Evolutionary conservation across 1,140 invertebrate genomes (phyloP), one percentile per base, ranked within the genome.

Genomic region (Brachionus koreanus): DNA sequence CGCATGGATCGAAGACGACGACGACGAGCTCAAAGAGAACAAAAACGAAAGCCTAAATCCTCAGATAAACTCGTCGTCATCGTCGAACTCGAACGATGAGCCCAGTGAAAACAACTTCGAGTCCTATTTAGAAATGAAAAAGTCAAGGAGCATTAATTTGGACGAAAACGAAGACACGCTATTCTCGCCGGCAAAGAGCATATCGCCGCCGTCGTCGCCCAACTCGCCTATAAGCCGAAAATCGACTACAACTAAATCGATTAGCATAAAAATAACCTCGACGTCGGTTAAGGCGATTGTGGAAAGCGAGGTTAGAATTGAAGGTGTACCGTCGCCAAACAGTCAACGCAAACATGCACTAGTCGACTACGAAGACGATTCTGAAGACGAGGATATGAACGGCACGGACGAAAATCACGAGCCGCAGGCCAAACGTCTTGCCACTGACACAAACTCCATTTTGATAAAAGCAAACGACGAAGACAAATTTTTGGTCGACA

Each of bases 1-100:
- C 93, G 90, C 91, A 91, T 87, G 83, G 84, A 67, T 79, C n/a
- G 76, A 79, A 35, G 76, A 79, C 3, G 76, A 79, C 12, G 76
- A 79, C 33, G 74, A 77, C 9, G 46, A 52, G 0, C 35, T 16
- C 12, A 39, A 72, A 33, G 39, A 23, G 42, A 46, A 23, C 16
- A 61, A 61, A 3, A 79, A 33, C 13, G 23, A 35, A 19, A 37
- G 4, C 25, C 19, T 46, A 12, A n/a, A 74, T 37, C 52, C 19
- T 49, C 65, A 37, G 2, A 13, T 74, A 19, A 67, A 35, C 35
- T 74, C 69, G 39, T 46, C 69, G n/a, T 46, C 69, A 23, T 46
- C 69, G 0, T 46, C 39, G 10, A 46, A 43, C 43, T 46, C 69
- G 7, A 46, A 35, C 35, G 29, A 35, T 12, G 33, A 69, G 12